These are phyloP conservation scores for Chaetophractus vellerosus DNA, from an alignment of 2,797 vertebrate species.

Conservation along the genomic window DNA sequence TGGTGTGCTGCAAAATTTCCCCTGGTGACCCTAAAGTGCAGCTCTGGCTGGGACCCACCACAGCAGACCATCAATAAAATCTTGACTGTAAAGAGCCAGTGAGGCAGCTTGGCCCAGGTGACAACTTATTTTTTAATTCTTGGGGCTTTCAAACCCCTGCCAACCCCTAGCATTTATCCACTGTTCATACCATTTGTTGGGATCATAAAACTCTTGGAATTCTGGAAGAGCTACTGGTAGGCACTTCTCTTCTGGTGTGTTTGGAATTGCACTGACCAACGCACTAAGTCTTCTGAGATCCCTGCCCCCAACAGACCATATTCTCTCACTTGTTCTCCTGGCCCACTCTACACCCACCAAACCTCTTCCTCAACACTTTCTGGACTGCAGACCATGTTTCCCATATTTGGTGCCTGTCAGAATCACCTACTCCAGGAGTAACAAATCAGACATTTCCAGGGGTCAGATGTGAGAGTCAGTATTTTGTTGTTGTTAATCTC, in stretches of 20 bases:
- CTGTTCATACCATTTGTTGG: neutral
- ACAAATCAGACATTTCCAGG: neutral
- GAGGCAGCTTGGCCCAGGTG: neutral
- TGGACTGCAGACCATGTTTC: neutral
- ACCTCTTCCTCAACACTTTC: neutral
- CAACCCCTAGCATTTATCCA: neutral
- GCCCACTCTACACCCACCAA: neutral
- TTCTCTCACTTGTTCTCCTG: too few species aligned
- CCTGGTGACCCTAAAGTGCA: neutral
- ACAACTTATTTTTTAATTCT: neutral
- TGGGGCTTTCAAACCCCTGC: neutral
- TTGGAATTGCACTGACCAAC: neutral
- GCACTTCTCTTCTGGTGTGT: neutral
- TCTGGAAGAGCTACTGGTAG: neutral
- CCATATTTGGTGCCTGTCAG: neutral
- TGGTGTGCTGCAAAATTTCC: neutral
- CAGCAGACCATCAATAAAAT: fast-evolving
- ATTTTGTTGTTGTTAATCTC: neutral
- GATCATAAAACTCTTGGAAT: neutral
- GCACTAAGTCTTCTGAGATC: neutral
- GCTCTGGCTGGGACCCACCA: fast-evolving
- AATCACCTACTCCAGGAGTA: neutral
- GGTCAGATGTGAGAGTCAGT: neutral
- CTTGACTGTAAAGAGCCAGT: neutral
- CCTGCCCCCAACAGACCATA: too few species aligned